These are phyloP conservation scores for Ischnura elegans DNA, from an alignment of 2,888 invertebrate species.

Conservation along the genomic window DNA sequence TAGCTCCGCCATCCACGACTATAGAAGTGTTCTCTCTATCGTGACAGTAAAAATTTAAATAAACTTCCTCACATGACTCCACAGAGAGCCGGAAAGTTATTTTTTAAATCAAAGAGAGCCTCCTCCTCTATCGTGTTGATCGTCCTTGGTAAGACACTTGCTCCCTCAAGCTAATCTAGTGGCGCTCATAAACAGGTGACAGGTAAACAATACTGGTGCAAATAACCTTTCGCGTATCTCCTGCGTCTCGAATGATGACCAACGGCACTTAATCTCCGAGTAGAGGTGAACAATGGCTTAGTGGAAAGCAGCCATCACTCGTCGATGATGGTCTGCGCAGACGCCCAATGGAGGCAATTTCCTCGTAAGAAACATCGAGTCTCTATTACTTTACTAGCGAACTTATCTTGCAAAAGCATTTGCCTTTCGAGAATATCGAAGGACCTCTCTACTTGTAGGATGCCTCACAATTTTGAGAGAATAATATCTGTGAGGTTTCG, in stretches of 20 bases:
- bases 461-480: no score
- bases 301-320: constrained; percentile 31
- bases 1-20: no score
- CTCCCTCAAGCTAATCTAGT: background rate
- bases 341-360: background rate
- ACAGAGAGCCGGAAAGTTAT: no score
- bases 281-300: background rate
- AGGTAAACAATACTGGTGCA: background rate
- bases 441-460: no score
- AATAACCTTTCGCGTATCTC: background rate
- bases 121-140: background rate
- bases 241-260: background rate
- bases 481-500: no score
- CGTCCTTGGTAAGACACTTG: background rate
- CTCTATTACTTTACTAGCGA: background rate
- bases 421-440: no score
- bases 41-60: background rate
- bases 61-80: background rate
- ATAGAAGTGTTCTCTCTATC: no score
- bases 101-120: background rate
- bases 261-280: background rate
- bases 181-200: background rate
- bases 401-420: no score
- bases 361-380: background rate
- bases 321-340: background rate